A percentile compares a stretch with the other conserved stretches of the same genome.
Evolutionary conservation across 2,797 vertebrate genomes (phyloP).

Genomic region (Astyanax mexicanus): DNA sequence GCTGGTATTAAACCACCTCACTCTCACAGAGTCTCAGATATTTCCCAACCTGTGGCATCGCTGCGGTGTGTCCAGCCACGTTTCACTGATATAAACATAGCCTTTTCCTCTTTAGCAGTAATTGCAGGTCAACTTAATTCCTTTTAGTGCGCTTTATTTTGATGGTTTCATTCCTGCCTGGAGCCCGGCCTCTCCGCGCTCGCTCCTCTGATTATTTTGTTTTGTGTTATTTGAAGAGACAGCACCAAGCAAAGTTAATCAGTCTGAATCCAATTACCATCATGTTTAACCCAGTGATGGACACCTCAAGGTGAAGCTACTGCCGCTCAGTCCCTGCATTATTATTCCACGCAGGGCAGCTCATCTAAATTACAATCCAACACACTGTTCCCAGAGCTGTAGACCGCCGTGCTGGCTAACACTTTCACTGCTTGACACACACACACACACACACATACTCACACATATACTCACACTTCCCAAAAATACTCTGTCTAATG

Average conservation of each 20-base stretch:
- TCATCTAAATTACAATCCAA: constrained; percentile 77
- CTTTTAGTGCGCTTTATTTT: constrained; percentile 88
- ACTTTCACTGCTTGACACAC: constrained; percentile 76
- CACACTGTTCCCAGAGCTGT: constrained; percentile 89
- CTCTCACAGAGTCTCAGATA: background rate
- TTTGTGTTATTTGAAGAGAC: constrained; percentile 94
- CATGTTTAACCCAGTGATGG: constrained; percentile 96
- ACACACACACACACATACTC: too few relatives aligned
- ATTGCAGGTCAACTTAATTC: constrained; percentile 89
- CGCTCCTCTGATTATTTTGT: constrained; percentile 90
- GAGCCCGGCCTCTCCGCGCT: constrained; percentile 75
- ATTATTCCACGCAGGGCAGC: constrained; percentile 81
- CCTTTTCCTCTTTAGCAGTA: constrained; percentile 79
- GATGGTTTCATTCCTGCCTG: constrained; percentile 87
- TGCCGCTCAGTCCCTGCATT: constrained; percentile 82
- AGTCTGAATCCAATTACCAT: constrained; percentile 96
- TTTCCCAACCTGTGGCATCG: background rate
- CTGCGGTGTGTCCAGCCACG: constrained; percentile 55
- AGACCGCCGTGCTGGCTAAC: constrained; percentile 65
- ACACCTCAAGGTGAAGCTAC: constrained; percentile 94
- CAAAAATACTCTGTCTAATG: too few relatives aligned
- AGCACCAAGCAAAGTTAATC: constrained; percentile 94
- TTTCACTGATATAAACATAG: constrained; percentile 85
- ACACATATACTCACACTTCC: too few relatives aligned
- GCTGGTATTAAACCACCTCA: background rate